These are phyloP conservation scores for Lagopus leucura DNA, from an alignment of 2,113 vertebrate species.

Conservation along the genomic window DNA sequence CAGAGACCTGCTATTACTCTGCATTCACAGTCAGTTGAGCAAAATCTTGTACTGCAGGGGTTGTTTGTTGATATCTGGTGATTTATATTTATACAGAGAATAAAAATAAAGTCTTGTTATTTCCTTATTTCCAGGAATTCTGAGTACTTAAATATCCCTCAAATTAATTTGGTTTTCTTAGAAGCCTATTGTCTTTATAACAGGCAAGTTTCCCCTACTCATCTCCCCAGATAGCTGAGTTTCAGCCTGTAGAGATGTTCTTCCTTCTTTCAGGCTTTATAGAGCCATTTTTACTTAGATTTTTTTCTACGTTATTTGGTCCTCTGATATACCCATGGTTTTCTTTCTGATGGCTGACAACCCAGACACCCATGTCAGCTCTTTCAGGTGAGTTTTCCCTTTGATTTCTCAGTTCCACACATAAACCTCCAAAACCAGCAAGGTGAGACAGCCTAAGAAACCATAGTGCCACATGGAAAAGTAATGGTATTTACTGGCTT, in stretches of 20 bases:
- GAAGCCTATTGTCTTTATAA: not conserved
- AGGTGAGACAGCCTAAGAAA: not conserved
- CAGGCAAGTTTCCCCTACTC: not conserved
- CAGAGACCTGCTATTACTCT: not conserved
- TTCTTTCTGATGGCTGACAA: not conserved
- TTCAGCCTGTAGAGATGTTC: not conserved
- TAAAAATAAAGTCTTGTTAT: not conserved
- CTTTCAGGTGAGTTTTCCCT: not conserved
- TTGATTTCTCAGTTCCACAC: not conserved
- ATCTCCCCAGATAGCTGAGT: not conserved
- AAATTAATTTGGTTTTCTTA: not conserved
- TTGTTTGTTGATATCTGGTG: not conserved
- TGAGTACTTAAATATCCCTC: not conserved
- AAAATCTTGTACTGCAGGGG: not conserved
- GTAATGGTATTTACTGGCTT: constrained; percentile 43
- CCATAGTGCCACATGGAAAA: not conserved
- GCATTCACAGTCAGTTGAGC: not conserved
- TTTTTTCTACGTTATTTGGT: not conserved
- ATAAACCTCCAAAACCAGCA: not conserved
- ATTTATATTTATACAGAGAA: not conserved
- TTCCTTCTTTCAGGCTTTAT: not conserved
- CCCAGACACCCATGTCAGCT: not conserved
- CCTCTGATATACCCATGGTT: not conserved
- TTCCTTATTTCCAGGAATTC: not conserved
- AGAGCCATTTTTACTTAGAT: not conserved